Conservation (phyloP, 1,140 invertebrate species). For the Drosophila pseudoobscura region DNA sequence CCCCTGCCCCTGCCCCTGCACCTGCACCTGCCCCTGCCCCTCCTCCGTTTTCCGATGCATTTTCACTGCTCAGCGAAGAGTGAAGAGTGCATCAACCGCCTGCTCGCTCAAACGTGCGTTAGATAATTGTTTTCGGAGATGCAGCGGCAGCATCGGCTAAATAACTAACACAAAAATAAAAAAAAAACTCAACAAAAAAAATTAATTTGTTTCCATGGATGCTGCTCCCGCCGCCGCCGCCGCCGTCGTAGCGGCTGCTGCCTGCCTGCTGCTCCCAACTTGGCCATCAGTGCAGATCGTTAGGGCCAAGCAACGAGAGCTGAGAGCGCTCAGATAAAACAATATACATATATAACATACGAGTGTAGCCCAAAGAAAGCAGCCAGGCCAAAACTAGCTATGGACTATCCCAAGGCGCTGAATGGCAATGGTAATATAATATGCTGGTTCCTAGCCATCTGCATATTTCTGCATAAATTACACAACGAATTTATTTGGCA, state of each 20-base stretch:
- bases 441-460: not conserved
- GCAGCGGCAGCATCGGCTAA: conserved; percentile 5
- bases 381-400: conserved; percentile 22
- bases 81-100: conserved; percentile 82
- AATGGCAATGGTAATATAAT: conserved; percentile 54
- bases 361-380: not conserved
- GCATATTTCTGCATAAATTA: conserved; percentile 52
- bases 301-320: conserved; percentile 24
- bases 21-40: accelerated
- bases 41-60: conserved; percentile 43
- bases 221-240: conserved; percentile 7
- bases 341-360: not conserved
- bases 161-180: conserved; percentile 15
- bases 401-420: conserved; percentile 71
- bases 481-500: conserved; percentile 50
- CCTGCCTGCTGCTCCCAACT: conserved; percentile 37
- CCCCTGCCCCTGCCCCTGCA: not conserved
- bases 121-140: conserved; percentile 74
- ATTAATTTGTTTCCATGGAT: conserved; percentile 46
- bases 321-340: conserved; percentile 11
- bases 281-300: conserved; percentile 57
- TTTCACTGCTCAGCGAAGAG: conserved; percentile 77
- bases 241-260: not conserved
- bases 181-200: conserved; percentile 7
- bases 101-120: conserved; percentile 76